Evolutionary conservation across 2,797 vertebrate species (phyloP).

Genomic region (Sardinella longiceps): DNA sequence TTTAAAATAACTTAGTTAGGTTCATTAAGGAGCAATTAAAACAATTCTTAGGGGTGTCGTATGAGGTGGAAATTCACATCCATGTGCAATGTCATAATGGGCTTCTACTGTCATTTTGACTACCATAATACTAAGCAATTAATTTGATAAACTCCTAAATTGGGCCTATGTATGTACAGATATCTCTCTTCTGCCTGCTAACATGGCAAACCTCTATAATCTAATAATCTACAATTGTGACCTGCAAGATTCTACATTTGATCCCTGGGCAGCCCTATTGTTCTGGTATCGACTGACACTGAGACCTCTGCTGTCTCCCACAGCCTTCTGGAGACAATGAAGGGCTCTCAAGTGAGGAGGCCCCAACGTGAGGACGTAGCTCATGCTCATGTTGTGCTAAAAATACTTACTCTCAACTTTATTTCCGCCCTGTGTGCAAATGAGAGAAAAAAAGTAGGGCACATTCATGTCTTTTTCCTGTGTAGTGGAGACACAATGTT

Average conservation of each 20-base stretch:
- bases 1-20: neutral
- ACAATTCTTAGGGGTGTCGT: neutral
- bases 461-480: conserved; percentile 36
- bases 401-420: conserved; percentile 35
- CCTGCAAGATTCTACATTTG: neutral
- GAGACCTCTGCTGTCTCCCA: neutral
- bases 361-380: neutral
- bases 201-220: neutral
- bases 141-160: neutral
- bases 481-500: neutral
- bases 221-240: too few species aligned
- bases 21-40: neutral
- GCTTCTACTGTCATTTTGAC: neutral
- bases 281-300: neutral
- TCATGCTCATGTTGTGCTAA: conserved; percentile 27
- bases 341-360: neutral
- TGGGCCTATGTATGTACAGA: neutral
- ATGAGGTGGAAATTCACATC: neutral
- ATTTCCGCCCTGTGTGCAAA: conserved; percentile 18
- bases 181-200: neutral
- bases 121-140: neutral
- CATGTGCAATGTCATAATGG: neutral
- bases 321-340: neutral
- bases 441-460: conserved; percentile 29
- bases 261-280: neutral